Percentiles rank a stretch among this genome's conserved stretches.
Evolutionary conservation across 53 echinoderm and acorn worm genomes (phyloP).

Genomic region (Hippasteria phrygiana): DNA sequence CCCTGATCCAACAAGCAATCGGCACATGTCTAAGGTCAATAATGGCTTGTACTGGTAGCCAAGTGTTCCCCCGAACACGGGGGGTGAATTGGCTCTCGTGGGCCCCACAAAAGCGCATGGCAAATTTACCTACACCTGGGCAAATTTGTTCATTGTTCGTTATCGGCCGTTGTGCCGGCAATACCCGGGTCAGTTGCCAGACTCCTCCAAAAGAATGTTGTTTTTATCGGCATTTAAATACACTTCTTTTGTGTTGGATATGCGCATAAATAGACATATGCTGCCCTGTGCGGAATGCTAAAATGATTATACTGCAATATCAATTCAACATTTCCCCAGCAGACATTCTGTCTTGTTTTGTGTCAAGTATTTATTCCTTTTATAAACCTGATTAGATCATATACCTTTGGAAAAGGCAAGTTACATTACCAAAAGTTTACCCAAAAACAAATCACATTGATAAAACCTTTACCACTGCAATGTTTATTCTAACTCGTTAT

Average conservation of each 20-base stretch:
- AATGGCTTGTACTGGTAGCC: slow-evolving; percentile 27
- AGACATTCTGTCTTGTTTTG: too few species aligned
- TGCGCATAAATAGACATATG: background rate
- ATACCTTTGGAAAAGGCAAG: too few species aligned
- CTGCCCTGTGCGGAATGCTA: background rate
- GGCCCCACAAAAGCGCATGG: slow-evolving; percentile 28
- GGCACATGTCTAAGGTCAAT: background rate
- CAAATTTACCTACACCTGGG: slow-evolving; percentile 53
- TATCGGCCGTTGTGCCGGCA: slow-evolving; percentile 24
- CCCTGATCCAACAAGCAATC: background rate
- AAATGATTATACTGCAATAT: too few species aligned
- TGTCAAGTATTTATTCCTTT: too few species aligned
- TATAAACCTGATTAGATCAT: too few species aligned
- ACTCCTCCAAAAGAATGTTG: slow-evolving; percentile 20
- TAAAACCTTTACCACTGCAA: too few species aligned
- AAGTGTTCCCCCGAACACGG: background rate
- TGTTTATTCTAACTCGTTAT: too few species aligned
- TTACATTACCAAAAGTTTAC: too few species aligned
- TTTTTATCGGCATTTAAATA: background rate
- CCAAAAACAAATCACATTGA: too few species aligned
- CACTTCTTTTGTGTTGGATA: background rate
- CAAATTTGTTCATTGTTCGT: slow-evolving; percentile 37
- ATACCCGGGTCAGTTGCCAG: slow-evolving; percentile 15
- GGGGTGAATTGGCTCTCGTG: background rate
- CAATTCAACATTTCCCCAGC: too few species aligned